A percentile compares a stretch with the other conserved stretches of the same genome.
Evolutionary conservation across 2,113 vertebrate species (phyloP).

Genomic region (Oriolus oriolus): DNA sequence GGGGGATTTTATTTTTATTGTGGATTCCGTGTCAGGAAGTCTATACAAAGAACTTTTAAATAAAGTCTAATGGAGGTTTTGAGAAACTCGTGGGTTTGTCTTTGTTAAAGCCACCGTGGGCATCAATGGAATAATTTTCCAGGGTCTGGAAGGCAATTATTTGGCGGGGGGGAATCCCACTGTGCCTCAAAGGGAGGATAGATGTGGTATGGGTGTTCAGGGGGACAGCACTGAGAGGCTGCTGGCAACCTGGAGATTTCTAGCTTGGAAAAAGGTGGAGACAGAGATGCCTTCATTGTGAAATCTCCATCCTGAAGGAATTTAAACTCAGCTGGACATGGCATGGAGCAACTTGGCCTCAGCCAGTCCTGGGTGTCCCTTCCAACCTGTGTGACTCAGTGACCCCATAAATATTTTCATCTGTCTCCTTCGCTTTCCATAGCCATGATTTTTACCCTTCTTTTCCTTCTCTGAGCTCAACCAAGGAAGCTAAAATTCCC

Average conservation of each 20-base stretch:
- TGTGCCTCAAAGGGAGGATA: neutral
- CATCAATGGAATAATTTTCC: neutral
- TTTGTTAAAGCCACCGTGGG: neutral
- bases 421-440: neutral
- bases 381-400: neutral
- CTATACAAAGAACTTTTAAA: constrained; percentile 80
- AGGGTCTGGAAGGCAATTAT: neutral
- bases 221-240: neutral
- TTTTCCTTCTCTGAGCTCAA: neutral
- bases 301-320: neutral
- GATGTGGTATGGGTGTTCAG: neutral
- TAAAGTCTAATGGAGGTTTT: constrained; percentile 76
- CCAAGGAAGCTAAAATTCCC: neutral
- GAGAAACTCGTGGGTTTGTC: neutral
- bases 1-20: constrained; percentile 70
- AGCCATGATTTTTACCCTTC: neutral
- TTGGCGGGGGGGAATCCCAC: neutral
- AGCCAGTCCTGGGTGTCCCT: neutral
- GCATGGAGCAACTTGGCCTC: neutral
- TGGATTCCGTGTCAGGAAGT: constrained; percentile 69
- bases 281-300: neutral
- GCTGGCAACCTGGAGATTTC: neutral
- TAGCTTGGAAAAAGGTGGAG: neutral
- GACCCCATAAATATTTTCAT: neutral
- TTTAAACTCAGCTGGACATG: neutral